Evolutionary conservation across 2,113 vertebrate genomes (phyloP).

Genomic region (Ammodytes marinus): DNA sequence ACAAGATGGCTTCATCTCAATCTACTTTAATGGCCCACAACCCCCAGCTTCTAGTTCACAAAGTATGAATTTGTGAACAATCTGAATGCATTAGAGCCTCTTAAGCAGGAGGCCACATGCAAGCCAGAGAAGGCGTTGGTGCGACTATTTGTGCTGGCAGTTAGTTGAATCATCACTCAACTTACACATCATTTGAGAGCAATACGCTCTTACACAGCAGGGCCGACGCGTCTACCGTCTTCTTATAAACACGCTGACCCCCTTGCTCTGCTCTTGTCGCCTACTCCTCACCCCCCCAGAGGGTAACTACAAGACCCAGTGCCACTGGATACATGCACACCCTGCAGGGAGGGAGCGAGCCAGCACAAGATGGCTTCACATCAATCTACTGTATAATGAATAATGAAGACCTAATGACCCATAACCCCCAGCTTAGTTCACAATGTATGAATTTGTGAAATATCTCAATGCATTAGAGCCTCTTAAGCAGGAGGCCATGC

Average conservation of each 20-base stretch:
- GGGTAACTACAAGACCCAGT: conserved; percentile 13
- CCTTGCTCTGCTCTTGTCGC: neutral
- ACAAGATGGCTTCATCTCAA: neutral
- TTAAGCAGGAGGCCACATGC: neutral
- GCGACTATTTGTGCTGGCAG: no score
- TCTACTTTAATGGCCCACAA: neutral
- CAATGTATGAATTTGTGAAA: neutral
- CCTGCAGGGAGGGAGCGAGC: conserved; percentile 12
- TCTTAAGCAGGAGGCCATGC: neutral
- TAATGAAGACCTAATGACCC: conserved; percentile 27
- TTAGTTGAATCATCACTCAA: no score
- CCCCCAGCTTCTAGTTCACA: neutral
- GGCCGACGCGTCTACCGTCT: conserved; percentile 27
- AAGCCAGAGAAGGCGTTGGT: neutral
- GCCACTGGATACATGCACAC: conserved; percentile 8
- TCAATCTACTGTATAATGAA: neutral
- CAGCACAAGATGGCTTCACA: neutral
- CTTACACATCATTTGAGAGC: no score
- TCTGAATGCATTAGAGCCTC: neutral
- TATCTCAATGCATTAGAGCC: neutral
- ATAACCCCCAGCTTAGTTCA: neutral
- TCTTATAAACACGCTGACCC: conserved; percentile 41
- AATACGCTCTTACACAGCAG: conserved; percentile 26
- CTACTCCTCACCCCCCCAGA: neutral
- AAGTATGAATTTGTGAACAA: neutral